Conservation (phyloP, 92 coral and sea anemone species). For the Pocillopora meandrina region DNA sequence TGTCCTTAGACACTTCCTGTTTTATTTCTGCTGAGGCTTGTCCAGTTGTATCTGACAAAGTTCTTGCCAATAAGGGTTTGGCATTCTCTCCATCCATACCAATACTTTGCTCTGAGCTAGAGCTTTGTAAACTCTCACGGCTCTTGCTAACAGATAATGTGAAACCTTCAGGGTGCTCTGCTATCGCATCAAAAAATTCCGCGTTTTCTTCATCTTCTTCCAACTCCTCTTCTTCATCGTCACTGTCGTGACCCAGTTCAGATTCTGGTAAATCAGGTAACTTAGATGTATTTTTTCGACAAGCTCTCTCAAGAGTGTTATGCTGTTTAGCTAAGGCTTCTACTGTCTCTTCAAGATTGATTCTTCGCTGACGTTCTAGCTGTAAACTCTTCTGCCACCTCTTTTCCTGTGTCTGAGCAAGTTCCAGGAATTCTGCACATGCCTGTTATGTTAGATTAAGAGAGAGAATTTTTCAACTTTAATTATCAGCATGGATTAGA, state of each 20-base stretch:
- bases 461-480: neutral
- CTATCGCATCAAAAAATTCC: constrained; percentile 96
- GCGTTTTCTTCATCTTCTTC: constrained; percentile 89
- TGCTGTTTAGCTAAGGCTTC: constrained; percentile 96
- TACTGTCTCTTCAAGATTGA: constrained; percentile 92
- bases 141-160: constrained; percentile 67
- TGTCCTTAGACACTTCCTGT: neutral
- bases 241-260: constrained; percentile 50
- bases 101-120: constrained; percentile 73
- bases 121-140: constrained; percentile 69
- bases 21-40: neutral
- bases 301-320: constrained; percentile 83
- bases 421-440: constrained; percentile 95
- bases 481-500: neutral
- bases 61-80: constrained; percentile 34
- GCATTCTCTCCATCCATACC: constrained; percentile 34
- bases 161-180: constrained; percentile 90
- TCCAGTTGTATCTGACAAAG: constrained; percentile 15
- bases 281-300: constrained; percentile 71
- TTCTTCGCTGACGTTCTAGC: constrained; percentile 85
- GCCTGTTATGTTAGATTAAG: constrained; percentile 54
- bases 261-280: constrained; percentile 59
- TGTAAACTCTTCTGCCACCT: constrained; percentile 86
- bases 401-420: constrained; percentile 97
- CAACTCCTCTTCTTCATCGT: constrained; percentile 60